Conservation (phyloP, 1,140 invertebrate genomes). For the Chironomus striatipennis region DNA sequence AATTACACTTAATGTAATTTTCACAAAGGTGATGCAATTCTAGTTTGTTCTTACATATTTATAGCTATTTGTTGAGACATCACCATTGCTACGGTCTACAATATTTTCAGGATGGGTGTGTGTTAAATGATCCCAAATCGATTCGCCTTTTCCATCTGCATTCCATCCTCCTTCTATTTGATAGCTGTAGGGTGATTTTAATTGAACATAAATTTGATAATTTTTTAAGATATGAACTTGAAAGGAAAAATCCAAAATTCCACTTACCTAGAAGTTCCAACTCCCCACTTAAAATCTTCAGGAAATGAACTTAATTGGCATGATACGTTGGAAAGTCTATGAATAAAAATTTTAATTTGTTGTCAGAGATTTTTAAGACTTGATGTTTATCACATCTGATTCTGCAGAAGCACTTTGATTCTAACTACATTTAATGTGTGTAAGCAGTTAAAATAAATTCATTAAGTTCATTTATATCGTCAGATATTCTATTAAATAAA, state of each 20-base stretch:
- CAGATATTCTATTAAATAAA: no score
- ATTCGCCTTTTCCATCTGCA: constrained; percentile 49
- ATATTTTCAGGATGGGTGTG: constrained; percentile 43
- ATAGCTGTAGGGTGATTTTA: constrained; percentile 42
- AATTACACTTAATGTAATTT: no score
- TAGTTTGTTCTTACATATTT: constrained; percentile 38
- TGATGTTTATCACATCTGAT: no score
- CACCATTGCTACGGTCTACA: constrained; percentile 46
- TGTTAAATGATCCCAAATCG: constrained; percentile 47
- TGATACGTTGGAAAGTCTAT: no score
- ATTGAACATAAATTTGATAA: background rate
- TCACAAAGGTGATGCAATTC: background rate
- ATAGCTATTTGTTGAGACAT: constrained; percentile 47
- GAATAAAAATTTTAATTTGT: no score
- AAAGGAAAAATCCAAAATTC: constrained; percentile 35
- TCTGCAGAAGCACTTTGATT: no score
- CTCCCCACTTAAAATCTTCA: constrained; percentile 45
- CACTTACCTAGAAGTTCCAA: constrained; percentile 35
- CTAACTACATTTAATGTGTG: no score
- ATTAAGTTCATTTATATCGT: no score
- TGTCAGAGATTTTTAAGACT: no score
- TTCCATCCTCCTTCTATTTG: constrained; percentile 68
- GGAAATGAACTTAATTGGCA: constrained; percentile 39
- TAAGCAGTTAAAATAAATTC: no score
- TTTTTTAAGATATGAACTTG: background rate